phyloP scores from a whole-genome alignment of 2,113 vertebrate species.

The Microcebus murinus region DNA sequence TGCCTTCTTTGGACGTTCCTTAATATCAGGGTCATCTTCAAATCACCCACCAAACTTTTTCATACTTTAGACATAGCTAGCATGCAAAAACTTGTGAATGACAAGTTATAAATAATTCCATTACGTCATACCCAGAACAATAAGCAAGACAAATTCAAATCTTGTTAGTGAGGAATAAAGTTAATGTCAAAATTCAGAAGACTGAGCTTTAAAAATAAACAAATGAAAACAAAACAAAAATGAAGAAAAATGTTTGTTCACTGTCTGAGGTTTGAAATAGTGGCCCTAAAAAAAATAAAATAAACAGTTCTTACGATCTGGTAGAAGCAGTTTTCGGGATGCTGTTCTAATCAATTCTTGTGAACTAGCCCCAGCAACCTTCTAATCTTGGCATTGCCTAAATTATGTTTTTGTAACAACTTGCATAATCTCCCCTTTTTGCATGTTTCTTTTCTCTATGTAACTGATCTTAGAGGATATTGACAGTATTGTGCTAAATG shows the following conservation, averaged over 20 bases:
- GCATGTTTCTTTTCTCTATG: background rate
- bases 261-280: constrained; percentile 35
- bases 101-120: background rate
- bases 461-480: background rate
- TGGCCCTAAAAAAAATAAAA: background rate
- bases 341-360: background rate
- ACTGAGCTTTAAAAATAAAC: background rate
- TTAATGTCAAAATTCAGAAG: constrained; percentile 32
- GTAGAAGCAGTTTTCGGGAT: background rate
- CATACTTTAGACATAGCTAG: background rate
- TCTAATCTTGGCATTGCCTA: background rate
- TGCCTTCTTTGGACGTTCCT: background rate
- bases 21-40: background rate
- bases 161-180: background rate
- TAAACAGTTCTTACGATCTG: constrained; percentile 15
- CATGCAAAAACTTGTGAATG: background rate
- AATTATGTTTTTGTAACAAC: constrained; percentile 36
- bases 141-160: constrained; percentile 20
- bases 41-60: background rate
- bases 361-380: background rate
- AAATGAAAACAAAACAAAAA: background rate
- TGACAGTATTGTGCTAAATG: background rate
- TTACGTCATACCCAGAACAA: background rate
- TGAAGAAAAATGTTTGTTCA: constrained; percentile 47
- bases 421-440: background rate